Base-by-base conservation (phyloP, 2,113 vertebrate genomes). In the Probosciger aterrimus region DNA sequence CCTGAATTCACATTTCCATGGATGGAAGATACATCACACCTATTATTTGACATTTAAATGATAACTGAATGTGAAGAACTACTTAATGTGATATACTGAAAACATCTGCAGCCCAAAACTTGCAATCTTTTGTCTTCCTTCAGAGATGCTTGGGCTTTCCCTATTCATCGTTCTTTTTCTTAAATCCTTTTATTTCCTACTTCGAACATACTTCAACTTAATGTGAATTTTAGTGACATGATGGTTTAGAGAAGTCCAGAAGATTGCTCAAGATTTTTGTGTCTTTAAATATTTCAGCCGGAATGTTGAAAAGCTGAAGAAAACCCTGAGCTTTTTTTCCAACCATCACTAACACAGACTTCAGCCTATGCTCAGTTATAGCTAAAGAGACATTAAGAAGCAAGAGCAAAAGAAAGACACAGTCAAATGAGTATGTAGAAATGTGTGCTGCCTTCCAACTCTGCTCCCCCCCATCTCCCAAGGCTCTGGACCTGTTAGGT, bases 11-110 rank as follows among this genome's bases (percentile, higher is more conserved):
- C 73, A 13, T 63, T 62, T 88, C 73, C 77, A 90, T 86, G 23
- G 92, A 89, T 53, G 59, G 14, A 90, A 96, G 85, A 92, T 64
- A 43, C 35, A 96, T 83, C 90, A 64, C n/a, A 44, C 87, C 57
- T 91, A 84, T 96, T 97, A 96, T 92, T 90, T 95, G 95, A 89
- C 76, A 89, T 94, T 98, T 97, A 96, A 96, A 80, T n/a, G 94
- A 79, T 92, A 97, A 97, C 82, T 93, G 82, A 96, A 92, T 55
- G 60, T 86, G 60, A 96, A 94, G 83, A 94, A 71, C 68, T 90
- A 95, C 90, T 97, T 87, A 64, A 69, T 82, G 22, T 82, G 73
- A 95, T 94, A 62, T 71, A 88, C 85, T 92, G 86, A 95, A 90
- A 94, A 91, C 70, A 96, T 92, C 91, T 96, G 89, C 78, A 71